Base-by-base conservation (phyloP, 2,888 invertebrate genomes). In the Diachrysia chrysitis region DNA sequence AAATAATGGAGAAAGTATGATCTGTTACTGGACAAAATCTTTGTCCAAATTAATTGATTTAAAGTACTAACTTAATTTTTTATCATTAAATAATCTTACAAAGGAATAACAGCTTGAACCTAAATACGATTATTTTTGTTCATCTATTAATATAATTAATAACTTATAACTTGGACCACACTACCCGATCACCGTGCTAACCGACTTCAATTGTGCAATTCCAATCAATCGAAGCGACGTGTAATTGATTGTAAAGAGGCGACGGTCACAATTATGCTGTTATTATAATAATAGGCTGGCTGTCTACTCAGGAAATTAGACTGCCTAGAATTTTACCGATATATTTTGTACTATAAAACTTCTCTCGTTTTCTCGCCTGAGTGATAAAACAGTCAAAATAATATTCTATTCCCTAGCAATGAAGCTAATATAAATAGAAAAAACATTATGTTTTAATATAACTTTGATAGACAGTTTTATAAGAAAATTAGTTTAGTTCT, bases 171-270 rank as follows among this genome's bases (percentile, higher is more conserved):
- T 73, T 70, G 3, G 2, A 37, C 71, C 65, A 65, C 16, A 29
- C 51, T 32, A 59, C 46, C 66, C 71, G 80, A 81, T 77, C 70
- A 76, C 53, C 79, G 53, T 62, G 66, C 68, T 72, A 73, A 78
- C 81, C 72, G 73, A 64, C 68, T 71, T 76, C 82, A 91, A 89
- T 92, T 91, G 91, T 90, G 89, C 88, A 91, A 91, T 88, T 85
- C 79, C 86, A 86, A 88, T 89, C 88, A 88, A 89, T 89, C 77
- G 69, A 82, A 76, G 67, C 73, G 63, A 66, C 68, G 72, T 67
- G 79, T 86, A 86, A 88, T 85, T 86, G 85, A 87, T 85, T 85
- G 85, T 81, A 80, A 83, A 82, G 82, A 83, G 69, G 67, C 68
- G 79, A 76, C 79, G 67, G 48, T 65, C 65, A 73, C 78, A 62